These are phyloP conservation scores for Nebria brevicollis DNA, from an alignment of 2,888 invertebrate species.

Conservation along the genomic window DNA sequence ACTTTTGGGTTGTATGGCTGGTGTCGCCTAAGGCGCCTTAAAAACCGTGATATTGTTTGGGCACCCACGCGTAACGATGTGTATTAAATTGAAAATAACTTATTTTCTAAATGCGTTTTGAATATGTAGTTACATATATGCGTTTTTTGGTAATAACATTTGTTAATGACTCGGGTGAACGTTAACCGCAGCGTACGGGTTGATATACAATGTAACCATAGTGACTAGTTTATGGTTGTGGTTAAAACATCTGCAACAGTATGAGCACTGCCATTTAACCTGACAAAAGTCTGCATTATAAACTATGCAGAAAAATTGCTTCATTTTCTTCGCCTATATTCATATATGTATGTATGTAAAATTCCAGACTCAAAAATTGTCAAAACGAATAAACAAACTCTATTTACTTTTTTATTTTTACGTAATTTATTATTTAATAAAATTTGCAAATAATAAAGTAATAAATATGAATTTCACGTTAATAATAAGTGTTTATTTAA, in stretches of 20 bases:
- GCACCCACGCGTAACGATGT: neutral
- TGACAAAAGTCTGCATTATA: constrained; percentile 13
- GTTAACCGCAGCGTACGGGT: neutral
- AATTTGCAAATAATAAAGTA: constrained; percentile 12
- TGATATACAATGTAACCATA: constrained; percentile 2
- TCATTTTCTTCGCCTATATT: neutral
- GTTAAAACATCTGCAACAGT: constrained; percentile 5
- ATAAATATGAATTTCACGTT: neutral
- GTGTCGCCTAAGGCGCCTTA: neutral
- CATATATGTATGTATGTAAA: too few species aligned
- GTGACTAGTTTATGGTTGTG: constrained; percentile 17
- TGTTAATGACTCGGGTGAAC: neutral
- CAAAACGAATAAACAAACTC: too few species aligned
- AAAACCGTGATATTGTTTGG: neutral
- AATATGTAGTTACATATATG: neutral
- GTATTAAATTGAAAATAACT: neutral
- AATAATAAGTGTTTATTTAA: neutral
- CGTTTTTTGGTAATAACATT: neutral
- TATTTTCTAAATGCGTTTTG: neutral
- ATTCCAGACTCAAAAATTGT: too few species aligned
- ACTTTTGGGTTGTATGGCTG: neutral
- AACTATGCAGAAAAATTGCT: constrained; percentile 15
- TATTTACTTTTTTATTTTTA: neutral
- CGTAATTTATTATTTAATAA: neutral
- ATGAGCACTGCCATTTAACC: neutral